These are phyloP conservation scores for Herminia tarsipennalis DNA, from an alignment of 2,888 invertebrate genomes.

Conservation along the genomic window DNA sequence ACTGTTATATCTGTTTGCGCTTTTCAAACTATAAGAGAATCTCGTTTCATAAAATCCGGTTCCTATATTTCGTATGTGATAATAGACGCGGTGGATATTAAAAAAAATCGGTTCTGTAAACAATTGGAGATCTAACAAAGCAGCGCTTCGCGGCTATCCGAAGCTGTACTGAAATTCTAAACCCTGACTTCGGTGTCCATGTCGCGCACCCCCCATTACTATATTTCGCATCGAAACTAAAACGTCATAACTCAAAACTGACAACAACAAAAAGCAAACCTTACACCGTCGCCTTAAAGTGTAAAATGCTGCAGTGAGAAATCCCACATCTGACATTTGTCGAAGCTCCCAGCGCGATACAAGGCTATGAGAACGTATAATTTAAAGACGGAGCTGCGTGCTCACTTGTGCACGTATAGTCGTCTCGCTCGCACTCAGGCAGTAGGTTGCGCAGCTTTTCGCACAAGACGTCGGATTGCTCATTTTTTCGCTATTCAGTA, in stretches of 20 bases:
- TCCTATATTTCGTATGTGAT: constrained; percentile 44
- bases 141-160: constrained; percentile 83
- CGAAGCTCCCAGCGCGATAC: constrained; percentile 54
- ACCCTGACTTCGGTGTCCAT: constrained; percentile 84
- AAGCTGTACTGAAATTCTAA: constrained; percentile 86
- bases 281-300: constrained; percentile 1
- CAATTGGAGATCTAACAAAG: constrained; percentile 82
- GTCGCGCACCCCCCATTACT: constrained; percentile 85
- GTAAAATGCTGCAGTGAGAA: constrained; percentile 37
- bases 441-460: constrained; percentile 65
- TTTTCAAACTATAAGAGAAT: constrained; percentile 36
- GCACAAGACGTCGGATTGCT: constrained; percentile 71
- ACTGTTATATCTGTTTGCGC: constrained; percentile 47
- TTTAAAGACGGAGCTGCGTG: constrained; percentile 80
- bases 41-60: constrained; percentile 52
- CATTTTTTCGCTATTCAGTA: constrained; percentile 81
- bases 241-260: constrained; percentile 44
- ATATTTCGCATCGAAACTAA: constrained; percentile 66
- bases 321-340: constrained; percentile 48
- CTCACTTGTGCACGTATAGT: constrained; percentile 48
- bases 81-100: constrained; percentile 57
- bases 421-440: constrained; percentile 62
- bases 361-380: constrained; percentile 86
- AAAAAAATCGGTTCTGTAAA: constrained; percentile 77
- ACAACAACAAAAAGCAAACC: constrained; percentile 22